Evolutionary conservation across 2,797 vertebrate genomes (phyloP).

Genomic region (Myotis planiceps): DNA sequence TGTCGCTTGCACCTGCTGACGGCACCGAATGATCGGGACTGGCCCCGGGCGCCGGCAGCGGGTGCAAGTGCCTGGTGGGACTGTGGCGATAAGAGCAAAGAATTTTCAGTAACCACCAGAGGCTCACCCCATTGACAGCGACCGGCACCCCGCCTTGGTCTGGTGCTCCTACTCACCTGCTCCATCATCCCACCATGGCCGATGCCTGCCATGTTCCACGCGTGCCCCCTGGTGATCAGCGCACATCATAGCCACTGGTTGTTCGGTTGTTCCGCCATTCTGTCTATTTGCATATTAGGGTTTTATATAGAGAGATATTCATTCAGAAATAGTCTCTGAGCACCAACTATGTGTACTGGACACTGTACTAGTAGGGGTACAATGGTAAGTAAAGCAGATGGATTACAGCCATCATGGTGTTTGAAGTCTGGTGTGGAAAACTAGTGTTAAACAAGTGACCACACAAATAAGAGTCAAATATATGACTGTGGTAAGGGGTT

Average conservation of each 20-base stretch:
- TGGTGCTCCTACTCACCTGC: too few relatives aligned
- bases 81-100: too few relatives aligned
- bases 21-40: too few relatives aligned
- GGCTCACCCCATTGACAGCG: too few relatives aligned
- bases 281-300: too few relatives aligned
- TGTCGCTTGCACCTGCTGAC: too few relatives aligned
- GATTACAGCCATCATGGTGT: background rate
- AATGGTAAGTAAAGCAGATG: background rate
- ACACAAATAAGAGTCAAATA: background rate
- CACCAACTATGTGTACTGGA: background rate
- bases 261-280: too few relatives aligned
- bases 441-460: background rate
- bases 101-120: too few relatives aligned
- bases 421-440: background rate
- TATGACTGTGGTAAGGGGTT: background rate
- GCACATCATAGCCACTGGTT: too few relatives aligned
- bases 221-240: too few relatives aligned
- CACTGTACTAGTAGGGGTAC: background rate
- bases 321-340: background rate
- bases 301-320: background rate
- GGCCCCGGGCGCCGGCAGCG: rapidly evolving
- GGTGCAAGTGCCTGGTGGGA: too few relatives aligned
- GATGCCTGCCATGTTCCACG: too few relatives aligned
- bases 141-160: rapidly evolving
- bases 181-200: rapidly evolving